These are phyloP conservation scores for Rhynchonycteris naso DNA, from an alignment of 2,797 vertebrate species.

Conservation along the genomic window DNA sequence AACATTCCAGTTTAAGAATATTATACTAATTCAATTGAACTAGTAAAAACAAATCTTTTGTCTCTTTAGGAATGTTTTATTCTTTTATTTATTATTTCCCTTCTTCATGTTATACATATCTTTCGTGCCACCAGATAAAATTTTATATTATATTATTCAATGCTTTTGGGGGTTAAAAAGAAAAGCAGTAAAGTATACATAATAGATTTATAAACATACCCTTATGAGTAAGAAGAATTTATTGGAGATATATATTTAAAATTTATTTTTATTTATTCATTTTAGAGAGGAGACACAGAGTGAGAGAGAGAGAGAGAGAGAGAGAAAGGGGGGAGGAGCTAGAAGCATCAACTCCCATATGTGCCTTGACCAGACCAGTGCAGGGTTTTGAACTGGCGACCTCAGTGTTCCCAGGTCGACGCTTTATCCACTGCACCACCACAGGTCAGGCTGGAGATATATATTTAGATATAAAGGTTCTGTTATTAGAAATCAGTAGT, in stretches of 20 bases:
- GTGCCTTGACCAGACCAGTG: too few species aligned
- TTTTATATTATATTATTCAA: neutral
- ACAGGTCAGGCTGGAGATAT: too few species aligned
- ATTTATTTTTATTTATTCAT: too few species aligned
- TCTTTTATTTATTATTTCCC: neutral
- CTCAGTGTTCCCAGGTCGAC: too few species aligned
- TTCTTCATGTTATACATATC: neutral
- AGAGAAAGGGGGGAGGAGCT: too few species aligned
- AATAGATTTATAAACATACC: neutral
- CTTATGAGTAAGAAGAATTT: neutral
- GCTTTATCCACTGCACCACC: too few species aligned
- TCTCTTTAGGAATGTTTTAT: neutral
- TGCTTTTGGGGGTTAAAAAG: neutral
- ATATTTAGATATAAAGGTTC: neutral
- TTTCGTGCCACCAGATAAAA: neutral
- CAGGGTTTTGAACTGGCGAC: too few species aligned
- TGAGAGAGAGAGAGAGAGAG: too few species aligned
- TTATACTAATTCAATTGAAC: neutral
- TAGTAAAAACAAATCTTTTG: neutral
- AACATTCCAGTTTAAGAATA: neutral
- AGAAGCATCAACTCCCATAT: too few species aligned
- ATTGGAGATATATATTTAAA: neutral
- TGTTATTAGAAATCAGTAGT: constrained; percentile 11
- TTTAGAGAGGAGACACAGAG: too few species aligned
- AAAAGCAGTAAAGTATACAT: neutral